Base-by-base conservation (phyloP, 2,797 vertebrate genomes). In the Tiaroga cobitis region DNA sequence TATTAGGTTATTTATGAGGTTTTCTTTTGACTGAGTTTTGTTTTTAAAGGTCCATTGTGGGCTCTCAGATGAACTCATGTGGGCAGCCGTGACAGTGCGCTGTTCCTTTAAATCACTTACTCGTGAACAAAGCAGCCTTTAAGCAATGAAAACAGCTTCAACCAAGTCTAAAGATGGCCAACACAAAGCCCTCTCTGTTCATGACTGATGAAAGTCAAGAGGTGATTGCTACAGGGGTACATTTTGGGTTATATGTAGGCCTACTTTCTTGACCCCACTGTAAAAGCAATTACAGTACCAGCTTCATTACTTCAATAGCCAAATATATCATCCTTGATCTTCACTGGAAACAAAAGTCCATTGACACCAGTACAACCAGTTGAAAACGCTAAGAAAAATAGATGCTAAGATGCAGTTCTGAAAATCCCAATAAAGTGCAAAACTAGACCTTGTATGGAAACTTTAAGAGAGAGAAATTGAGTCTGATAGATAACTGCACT, bases 51-150 rank as follows among this genome's bases (percentile, higher is more conserved):
- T 46, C 70, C 11, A 63, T 72, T 84, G 63, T 77, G 70, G 65
- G n/a, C 49, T 67, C 78, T 81, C 8, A 46, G 81, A 39, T 49
- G 49, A 84, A 82, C 82, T 56, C 51, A 1, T 51, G 65, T 83
- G 69, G 82, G 79, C 61, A 61, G 37, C 41, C 24, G 49, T 54
- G 46, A 72, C 70, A 37, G 80, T 61, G 21, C 46, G 72, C 63
- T 43, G 37, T 87, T 70, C 70, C 63, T 85, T 72, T 82, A 84
- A 84, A 87, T 87, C 84, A 67, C 29, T 86, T 39, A 70, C 85
- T 73, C 51, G 51, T 68, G 86, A 79, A 78, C 85, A 79, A 77
- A 78, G 74, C 49, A 24, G 16, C 39, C 34, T 59, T 78, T 84
- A 84, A 84, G 63, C 63, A 24, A 77, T 9, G 73, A 77, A 77